phyloP scores from a whole-genome alignment of 1,140 invertebrate genomes.

The Caenorhabditis tropicalis region DNA sequence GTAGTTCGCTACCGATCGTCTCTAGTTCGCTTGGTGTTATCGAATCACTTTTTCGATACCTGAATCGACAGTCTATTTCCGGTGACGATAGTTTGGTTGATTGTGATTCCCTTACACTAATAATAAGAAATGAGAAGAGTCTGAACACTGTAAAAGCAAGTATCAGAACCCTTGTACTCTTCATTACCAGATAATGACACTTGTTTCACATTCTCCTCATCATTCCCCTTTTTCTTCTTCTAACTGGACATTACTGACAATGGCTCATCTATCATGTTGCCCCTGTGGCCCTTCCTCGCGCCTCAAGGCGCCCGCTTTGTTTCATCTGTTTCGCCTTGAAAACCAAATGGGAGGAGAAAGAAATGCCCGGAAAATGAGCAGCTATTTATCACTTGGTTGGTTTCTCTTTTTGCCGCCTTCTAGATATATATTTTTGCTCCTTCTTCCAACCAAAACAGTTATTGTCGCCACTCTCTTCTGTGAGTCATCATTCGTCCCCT shows the following conservation, averaged over 20 bases:
- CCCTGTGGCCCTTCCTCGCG: neutral
- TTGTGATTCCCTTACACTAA: no score
- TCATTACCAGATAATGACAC: no score
- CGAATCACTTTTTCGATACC: no score
- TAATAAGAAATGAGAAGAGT: no score
- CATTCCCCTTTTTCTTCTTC: neutral
- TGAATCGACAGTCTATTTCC: no score
- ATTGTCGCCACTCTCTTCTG: neutral
- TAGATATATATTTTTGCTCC: neutral
- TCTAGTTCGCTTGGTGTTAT: no score
- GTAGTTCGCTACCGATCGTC: no score
- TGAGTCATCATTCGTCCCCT: neutral
- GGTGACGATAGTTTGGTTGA: no score
- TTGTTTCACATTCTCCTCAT: no score
- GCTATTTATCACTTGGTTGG: neutral
- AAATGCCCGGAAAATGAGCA: constrained; percentile 28
- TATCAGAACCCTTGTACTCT: no score
- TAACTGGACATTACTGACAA: neutral
- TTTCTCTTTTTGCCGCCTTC: neutral
- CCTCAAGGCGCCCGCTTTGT: neutral
- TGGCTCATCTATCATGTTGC: constrained; percentile 4
- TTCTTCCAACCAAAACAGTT: neutral
- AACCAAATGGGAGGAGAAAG: no score
- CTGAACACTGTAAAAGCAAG: no score
- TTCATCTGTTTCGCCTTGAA: neutral